Evolutionary conservation across 2,888 invertebrate species (phyloP), one percentile per base, ranked within the genome.

Genomic region (Scaptomyza caliginosa): DNA sequence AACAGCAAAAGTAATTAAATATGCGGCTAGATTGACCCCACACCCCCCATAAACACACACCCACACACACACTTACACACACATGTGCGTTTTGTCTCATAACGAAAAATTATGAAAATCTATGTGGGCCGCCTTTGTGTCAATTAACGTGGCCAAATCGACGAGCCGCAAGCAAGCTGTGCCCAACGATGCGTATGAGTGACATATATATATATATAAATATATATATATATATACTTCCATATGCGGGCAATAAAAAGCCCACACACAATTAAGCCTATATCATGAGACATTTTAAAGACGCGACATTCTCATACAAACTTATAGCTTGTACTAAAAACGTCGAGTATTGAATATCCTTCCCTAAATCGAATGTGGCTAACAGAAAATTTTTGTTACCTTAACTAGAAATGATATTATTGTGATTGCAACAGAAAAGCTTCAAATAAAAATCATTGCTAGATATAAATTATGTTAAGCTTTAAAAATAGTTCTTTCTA

Each of bases 101-200:
- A 77, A 67, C 69, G 19, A 69, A 76, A 78, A 76, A 80, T 84
- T 78, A 78, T 84, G 81, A 81, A 81, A 84, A 75, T 78, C 67
- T 78, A 73, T 75, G 67, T 64, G 73, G 67, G 75, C 57, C 49
- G 64, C 64, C 67, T 34, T 34, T 56, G 42, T 75, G 78, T 67
- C 74, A 83, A 80, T 80, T 84, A 80, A 71, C 65, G 43, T 67
- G 48, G 56, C 48, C 76, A 66, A 67, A 42, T 50, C 71, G 52
- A 36, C 59, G 40, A 66, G 55, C 46, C 42, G 42, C 67, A 60
- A 26, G 39, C 58, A 36, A 24, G 50, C 46, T 28, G 42, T 48
- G 50, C 49, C 42, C 55, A 60, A 75, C 73, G 21, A 39, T 69
- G 77, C 78, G 78, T 78, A 72, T 68, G 58, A 68, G 68, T 13